phyloP scores from a whole-genome alignment of 2,888 invertebrate species.

The Rhabditoides inermis region DNA sequence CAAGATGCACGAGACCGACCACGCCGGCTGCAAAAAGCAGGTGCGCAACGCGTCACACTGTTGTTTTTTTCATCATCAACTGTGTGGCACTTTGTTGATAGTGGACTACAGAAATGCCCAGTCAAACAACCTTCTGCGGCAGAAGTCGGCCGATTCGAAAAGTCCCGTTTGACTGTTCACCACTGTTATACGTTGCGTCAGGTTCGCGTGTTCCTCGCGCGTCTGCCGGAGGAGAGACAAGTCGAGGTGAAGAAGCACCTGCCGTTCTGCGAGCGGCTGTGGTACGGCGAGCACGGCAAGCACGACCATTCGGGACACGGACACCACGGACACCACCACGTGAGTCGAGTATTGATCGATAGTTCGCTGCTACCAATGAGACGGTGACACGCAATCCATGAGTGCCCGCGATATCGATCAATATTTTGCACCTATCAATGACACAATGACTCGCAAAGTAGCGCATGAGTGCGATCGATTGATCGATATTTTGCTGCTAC shows the following conservation, averaged over 20 bases:
- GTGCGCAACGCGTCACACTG: background rate
- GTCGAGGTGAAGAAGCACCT: conserved; percentile 29
- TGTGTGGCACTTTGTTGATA: background rate
- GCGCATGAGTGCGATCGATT: too few species aligned
- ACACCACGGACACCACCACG: conserved; percentile 11
- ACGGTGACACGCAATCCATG: too few species aligned
- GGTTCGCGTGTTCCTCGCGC: conserved; percentile 26
- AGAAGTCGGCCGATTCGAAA: background rate
- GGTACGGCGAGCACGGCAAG: conserved; percentile 24
- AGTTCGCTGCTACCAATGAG: too few species aligned
- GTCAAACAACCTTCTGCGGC: background rate
- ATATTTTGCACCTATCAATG: too few species aligned
- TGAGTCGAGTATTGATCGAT: too few species aligned
- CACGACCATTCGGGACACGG: conserved; percentile 12
- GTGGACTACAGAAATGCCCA: background rate
- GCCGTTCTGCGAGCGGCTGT: conserved; percentile 36
- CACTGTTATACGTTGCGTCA: background rate
- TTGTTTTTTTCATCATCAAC: background rate
- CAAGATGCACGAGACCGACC: conserved; percentile 31
- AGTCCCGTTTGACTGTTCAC: background rate
- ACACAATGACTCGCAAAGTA: too few species aligned
- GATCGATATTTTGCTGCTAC: too few species aligned
- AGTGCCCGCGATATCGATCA: too few species aligned
- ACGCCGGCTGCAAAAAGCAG: conserved; percentile 29
- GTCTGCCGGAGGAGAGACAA: conserved; percentile 19